Evolutionary conservation across 1,140 invertebrate genomes (phyloP), one percentile per base, ranked within the genome.

Genomic region (Leucophenga varia): DNA sequence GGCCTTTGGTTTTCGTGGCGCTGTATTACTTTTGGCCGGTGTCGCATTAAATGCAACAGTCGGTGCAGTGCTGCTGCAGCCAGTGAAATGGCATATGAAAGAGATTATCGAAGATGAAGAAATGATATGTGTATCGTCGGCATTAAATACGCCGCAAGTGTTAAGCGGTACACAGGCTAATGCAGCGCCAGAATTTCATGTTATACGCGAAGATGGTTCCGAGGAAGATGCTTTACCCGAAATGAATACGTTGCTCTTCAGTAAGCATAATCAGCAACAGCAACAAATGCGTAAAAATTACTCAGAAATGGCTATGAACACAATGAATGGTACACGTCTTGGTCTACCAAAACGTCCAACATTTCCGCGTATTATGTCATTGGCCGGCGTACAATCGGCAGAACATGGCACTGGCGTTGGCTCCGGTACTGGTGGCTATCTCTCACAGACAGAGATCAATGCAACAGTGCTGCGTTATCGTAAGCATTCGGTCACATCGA

Each of bases 401-500:
- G 57, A 55, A 5, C 56, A 55, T 9, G 52, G 51, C 16, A 35
- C 34, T 17, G 28, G 18, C 3, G n/a, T n/a, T n/a, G 50, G 40
- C n/a, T 46, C 37, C 8, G 47, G 55, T 7, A 49, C 51, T 10
- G 63, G 64, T 7, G 63, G 59, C 1, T 67, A 67, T 47, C 40
- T 58, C 5, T 72, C 72, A 1, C 61, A 70, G 48, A 49, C 49
- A 14, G 70, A 72, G 54, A 54, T 73, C 1, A 69, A 69, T 35
- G 52, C 64, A 16, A 58, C 53, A 19, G 54, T 64, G 44, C 36
- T 77, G 53, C 75, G 76, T 57, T 80, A 76, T 61, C 79, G 77
- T 43, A 84, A 84, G 72, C 79, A 81, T 25, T 86, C 85, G 9
- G 80, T 85, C 28, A 83, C 85, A 55, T 86, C 84, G 8, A 85